Conservation (phyloP, 2,797 vertebrate genomes). For the Mallotus villosus region DNA sequence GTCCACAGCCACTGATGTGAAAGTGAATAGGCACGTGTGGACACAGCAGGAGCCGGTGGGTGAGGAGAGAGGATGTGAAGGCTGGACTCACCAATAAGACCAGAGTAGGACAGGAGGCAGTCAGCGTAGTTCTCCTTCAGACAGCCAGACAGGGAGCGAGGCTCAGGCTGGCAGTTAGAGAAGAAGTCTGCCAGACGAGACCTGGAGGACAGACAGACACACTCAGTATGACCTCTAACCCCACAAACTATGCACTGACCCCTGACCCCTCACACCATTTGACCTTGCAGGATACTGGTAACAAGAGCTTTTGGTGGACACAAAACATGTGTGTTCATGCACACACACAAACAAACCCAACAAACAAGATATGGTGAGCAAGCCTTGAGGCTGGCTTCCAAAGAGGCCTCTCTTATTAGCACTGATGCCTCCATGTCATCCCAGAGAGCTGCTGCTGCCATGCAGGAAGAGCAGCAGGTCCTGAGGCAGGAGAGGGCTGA, state of each 20-base stretch:
- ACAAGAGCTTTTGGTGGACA: too few species aligned
- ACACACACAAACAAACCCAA: neutral
- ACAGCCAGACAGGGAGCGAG: constrained; percentile 89
- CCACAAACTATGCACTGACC: too few species aligned
- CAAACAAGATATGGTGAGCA: neutral
- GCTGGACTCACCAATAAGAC: constrained; percentile 88
- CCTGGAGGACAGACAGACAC: constrained; percentile 62
- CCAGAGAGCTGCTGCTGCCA: constrained; percentile 37
- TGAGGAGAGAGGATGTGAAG: too few species aligned
- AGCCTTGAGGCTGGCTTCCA: constrained; percentile 51
- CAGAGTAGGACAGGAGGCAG: constrained; percentile 94
- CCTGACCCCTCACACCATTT: too few species aligned
- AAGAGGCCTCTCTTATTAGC: constrained; percentile 59
- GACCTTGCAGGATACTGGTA: too few species aligned
- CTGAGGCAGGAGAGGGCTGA: too few species aligned
- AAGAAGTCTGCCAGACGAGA: constrained; percentile 97
- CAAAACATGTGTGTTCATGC: too few species aligned
- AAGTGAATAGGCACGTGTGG: too few species aligned
- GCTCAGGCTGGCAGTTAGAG: constrained; percentile 72
- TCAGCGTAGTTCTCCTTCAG: constrained; percentile 95
- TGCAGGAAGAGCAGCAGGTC: too few species aligned
- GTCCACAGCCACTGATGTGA: too few species aligned
- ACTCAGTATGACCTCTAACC: too few species aligned
- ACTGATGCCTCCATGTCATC: constrained; percentile 62
- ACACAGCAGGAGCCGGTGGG: too few species aligned